These are phyloP conservation scores for Sparidentex hasta DNA, from an alignment of 2,797 vertebrate genomes.

Conservation along the genomic window DNA sequence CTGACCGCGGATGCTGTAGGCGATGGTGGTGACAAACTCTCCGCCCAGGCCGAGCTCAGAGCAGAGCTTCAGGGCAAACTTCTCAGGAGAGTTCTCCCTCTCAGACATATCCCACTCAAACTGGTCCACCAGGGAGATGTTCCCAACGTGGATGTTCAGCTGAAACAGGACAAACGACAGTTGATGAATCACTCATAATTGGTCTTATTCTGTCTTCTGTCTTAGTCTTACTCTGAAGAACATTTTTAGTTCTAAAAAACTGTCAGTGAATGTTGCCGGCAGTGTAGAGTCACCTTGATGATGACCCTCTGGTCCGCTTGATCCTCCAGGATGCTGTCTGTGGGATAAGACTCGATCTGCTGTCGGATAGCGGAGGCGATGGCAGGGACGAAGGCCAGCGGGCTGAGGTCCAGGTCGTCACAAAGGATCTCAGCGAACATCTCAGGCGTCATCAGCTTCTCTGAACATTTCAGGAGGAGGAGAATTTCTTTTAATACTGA, in stretches of 20 bases:
- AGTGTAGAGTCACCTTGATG: conserved; percentile 88
- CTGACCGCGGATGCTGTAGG: conserved; percentile 98
- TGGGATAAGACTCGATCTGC: conserved; percentile 97
- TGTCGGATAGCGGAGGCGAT: conserved; percentile 97
- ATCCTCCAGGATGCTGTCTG: conserved; percentile 96
- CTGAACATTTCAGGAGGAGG: conserved; percentile 70
- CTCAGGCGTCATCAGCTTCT: conserved; percentile 98
- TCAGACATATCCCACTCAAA: conserved; percentile 99
- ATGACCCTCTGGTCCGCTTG: conserved; percentile 98
- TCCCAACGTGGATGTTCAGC: conserved; percentile 98
- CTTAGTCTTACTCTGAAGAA: neutral
- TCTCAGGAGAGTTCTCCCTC: conserved; percentile 97
- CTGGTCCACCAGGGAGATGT: conserved; percentile 99
- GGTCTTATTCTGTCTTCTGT: no score
- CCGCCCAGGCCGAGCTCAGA: conserved; percentile 96
- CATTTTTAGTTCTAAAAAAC: neutral
- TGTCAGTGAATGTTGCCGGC: neutral
- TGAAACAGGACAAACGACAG: conserved; percentile 51
- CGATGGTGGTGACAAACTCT: conserved; percentile 98
- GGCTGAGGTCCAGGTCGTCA: conserved; percentile 97
- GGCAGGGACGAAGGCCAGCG: conserved; percentile 95
- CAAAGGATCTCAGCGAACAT: conserved; percentile 99
- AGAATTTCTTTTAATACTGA: neutral
- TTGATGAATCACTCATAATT: neutral
- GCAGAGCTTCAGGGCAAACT: conserved; percentile 97